Conservation (phyloP, 92 coral and sea anemone species). For the Parazoanthus swiftii region DNA sequence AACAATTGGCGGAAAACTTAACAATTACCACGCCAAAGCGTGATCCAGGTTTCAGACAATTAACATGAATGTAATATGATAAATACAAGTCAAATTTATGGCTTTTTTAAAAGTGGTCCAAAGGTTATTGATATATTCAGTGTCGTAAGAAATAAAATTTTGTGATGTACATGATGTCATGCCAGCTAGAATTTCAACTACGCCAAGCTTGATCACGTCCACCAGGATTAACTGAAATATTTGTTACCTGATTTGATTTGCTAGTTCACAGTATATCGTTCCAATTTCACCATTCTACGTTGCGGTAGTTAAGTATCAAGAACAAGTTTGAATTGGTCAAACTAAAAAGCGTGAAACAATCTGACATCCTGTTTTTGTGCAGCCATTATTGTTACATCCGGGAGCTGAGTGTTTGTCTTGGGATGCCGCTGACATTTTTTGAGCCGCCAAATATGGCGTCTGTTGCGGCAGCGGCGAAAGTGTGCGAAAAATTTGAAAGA, state of each 20-base stretch:
- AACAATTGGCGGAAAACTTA: background rate
- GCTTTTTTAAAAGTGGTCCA: background rate
- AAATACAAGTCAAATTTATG: background rate
- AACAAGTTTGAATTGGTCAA: background rate
- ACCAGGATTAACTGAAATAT: background rate
- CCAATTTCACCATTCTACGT: background rate
- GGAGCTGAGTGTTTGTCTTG: constrained; percentile 19
- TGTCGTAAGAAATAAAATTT: background rate
- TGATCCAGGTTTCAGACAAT: background rate
- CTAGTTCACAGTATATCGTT: background rate
- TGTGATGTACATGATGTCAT: background rate
- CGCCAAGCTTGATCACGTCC: background rate
- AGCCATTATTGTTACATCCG: constrained; percentile 41
- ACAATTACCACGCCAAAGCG: background rate
- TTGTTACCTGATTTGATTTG: constrained; percentile 9
- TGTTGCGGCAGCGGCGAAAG: constrained; percentile 53
- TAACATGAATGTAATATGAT: too few relatives aligned
- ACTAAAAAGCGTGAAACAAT: background rate
- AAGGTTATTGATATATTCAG: background rate
- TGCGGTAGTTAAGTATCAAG: background rate
- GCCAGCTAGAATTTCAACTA: background rate
- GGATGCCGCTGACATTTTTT: constrained; percentile 42
- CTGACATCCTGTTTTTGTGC: background rate
- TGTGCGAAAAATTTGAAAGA: constrained; percentile 63
- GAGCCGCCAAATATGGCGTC: constrained; percentile 68